A percentile compares a stretch with the other conserved stretches of the same genome.
Conservation (phyloP, 2,797 vertebrate genomes). For the Pachyuromys duprasi region DNA sequence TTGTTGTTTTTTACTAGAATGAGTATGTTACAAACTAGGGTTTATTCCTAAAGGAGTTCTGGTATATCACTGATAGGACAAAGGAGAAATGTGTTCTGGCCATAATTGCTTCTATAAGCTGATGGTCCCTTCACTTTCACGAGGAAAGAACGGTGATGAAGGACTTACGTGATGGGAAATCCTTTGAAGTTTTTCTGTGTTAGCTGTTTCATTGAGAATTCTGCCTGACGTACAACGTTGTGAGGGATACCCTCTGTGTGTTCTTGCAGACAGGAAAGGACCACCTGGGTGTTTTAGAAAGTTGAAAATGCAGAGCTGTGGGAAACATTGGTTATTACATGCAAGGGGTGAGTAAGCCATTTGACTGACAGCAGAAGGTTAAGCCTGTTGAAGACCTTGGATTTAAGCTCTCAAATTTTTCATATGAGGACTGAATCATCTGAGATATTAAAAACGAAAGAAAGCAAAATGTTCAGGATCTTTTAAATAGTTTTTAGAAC, state of each 20-base stretch:
- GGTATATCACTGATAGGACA: background rate
- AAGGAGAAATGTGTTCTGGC: background rate
- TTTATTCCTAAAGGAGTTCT: conserved; percentile 31
- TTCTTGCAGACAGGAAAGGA: conserved; percentile 40
- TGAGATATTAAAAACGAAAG: conserved; percentile 68
- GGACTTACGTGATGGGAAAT: background rate
- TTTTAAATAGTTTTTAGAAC: conserved; percentile 71
- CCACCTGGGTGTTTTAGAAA: background rate
- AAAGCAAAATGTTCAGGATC: conserved; percentile 42
- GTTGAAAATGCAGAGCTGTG: conserved; percentile 35
- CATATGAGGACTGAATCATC: conserved; percentile 41
- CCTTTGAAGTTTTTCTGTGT: conserved; percentile 34
- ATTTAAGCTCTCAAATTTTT: conserved; percentile 48
- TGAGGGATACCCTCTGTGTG: background rate
- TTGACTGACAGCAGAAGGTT: background rate
- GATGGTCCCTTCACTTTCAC: background rate
- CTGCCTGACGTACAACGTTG: background rate
- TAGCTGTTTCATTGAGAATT: conserved; percentile 36
- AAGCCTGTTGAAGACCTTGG: conserved; percentile 27
- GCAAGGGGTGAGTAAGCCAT: background rate
- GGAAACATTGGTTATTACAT: background rate
- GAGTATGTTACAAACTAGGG: background rate
- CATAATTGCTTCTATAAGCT: background rate
- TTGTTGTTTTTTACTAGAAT: background rate
- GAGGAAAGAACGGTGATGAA: conserved; percentile 8